These are phyloP conservation scores for Pherbina coryleti DNA, from an alignment of 2,888 invertebrate genomes.

Conservation along the genomic window DNA sequence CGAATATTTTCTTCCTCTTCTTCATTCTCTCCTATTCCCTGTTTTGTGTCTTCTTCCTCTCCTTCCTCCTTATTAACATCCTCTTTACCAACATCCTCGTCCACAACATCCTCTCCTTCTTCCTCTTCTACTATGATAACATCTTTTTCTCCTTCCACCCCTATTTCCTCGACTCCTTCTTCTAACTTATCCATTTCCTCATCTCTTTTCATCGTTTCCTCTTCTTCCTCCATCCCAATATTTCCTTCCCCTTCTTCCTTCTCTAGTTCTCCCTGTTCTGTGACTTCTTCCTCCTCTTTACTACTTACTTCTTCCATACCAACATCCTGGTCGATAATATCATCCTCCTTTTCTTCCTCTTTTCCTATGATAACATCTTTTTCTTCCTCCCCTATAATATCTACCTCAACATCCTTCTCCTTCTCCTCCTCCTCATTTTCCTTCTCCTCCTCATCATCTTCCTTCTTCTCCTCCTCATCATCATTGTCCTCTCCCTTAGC, in stretches of 20 bases:
- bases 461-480: too few relatives aligned
- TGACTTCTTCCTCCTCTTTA: neutral
- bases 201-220: neutral
- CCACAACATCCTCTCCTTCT: neutral
- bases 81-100: neutral
- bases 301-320: neutral
- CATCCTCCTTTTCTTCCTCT: neutral
- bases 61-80: slow-evolving; percentile 1
- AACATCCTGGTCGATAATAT: neutral
- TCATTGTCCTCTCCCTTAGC: too few relatives aligned
- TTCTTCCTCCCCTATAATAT: neutral
- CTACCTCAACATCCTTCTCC: neutral
- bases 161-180: too few relatives aligned
- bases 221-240: neutral
- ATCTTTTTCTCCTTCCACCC: neutral
- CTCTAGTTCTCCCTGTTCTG: neutral
- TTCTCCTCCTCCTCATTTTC: neutral
- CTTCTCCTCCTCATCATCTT: too few relatives aligned
- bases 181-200: too few relatives aligned
- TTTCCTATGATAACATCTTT: neutral
- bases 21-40: neutral
- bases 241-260: neutral
- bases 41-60: slow-evolving; percentile 22
- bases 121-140: too few relatives aligned
- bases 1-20: neutral